Evolutionary conservation across 2,113 vertebrate genomes (phyloP).

Genomic region (Tyrannus savana): DNA sequence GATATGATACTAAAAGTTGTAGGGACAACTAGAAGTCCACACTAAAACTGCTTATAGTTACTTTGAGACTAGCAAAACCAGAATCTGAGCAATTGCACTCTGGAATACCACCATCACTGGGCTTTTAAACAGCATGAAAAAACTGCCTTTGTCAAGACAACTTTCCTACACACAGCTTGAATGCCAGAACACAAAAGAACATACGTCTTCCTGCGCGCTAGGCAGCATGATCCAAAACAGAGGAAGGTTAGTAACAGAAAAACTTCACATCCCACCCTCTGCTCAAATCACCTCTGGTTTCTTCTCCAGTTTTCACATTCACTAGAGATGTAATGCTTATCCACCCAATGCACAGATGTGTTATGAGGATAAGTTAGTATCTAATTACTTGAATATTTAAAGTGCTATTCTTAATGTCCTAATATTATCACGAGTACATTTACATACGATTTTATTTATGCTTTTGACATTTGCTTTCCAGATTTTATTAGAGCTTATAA

Average conservation of each 20-base stretch:
- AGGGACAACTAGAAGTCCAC: neutral
- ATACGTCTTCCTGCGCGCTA: neutral
- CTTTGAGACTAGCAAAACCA: neutral
- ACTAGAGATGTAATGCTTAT: neutral
- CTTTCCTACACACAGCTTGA: neutral
- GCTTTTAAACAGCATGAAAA: neutral
- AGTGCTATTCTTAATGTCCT: neutral
- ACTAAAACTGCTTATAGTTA: neutral
- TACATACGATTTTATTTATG: neutral
- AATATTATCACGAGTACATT: neutral
- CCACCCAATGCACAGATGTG: neutral
- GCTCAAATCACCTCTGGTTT: neutral
- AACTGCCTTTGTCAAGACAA: neutral
- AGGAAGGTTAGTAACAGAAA: neutral
- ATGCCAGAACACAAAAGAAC: neutral
- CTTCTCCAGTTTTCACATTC: neutral
- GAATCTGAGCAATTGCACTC: neutral
- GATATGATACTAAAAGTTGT: neutral
- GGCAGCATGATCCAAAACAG: neutral
- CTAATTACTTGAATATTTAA: neutral
- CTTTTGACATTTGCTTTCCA: slow-evolving; percentile 2
- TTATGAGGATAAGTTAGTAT: neutral
- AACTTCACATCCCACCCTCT: neutral
- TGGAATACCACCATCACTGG: neutral
- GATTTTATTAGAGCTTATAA: neutral